A percentile compares a stretch with the other conserved stretches of the same genome.
phyloP scores from a whole-genome alignment of 2,113 vertebrate species.

The Laticauda colubrina region DNA sequence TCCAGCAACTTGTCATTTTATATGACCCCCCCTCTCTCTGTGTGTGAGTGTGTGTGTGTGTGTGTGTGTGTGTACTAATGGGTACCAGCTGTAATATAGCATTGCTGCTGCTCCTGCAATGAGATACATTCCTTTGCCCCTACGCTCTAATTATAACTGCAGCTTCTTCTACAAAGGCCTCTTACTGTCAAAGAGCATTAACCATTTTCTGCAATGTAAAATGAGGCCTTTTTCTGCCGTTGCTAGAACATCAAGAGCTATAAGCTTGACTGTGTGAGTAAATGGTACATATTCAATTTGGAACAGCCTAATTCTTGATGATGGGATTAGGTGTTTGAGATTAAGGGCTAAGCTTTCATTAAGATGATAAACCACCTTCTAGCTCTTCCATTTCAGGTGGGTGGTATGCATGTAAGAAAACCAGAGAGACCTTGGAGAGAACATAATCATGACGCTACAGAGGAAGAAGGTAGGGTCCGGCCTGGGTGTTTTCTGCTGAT shows the following conservation, averaged over 20 bases:
- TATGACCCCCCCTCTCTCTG: not conserved
- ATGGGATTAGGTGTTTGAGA: not conserved
- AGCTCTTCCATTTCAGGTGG: not conserved
- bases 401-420: not conserved
- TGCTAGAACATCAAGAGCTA: not conserved
- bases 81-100: slow-evolving; percentile 1
- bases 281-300: not conserved
- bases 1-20: not conserved
- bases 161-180: slow-evolving; percentile 17
- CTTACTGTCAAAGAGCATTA: slow-evolving; percentile 6
- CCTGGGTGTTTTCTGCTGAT: not conserved
- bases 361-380: not conserved
- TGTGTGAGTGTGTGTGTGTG: not conserved
- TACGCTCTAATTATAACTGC: not conserved
- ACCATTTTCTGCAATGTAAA: slow-evolving; percentile 15
- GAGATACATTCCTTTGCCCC: slow-evolving; percentile 22
- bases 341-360: not conserved
- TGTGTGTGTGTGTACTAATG: slow-evolving; percentile 14
- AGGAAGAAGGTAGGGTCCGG: not conserved
- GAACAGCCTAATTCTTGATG: not conserved
- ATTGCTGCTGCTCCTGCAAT: not conserved
- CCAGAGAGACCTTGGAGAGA: not conserved
- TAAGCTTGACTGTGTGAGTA: not conserved
- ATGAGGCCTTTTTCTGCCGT: not conserved
- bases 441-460: not conserved